A percentile compares a stretch with the other conserved stretches of the same genome.
Evolutionary conservation across 2,797 vertebrate species (phyloP).

Genomic region (Lophotriccus pileatus): DNA sequence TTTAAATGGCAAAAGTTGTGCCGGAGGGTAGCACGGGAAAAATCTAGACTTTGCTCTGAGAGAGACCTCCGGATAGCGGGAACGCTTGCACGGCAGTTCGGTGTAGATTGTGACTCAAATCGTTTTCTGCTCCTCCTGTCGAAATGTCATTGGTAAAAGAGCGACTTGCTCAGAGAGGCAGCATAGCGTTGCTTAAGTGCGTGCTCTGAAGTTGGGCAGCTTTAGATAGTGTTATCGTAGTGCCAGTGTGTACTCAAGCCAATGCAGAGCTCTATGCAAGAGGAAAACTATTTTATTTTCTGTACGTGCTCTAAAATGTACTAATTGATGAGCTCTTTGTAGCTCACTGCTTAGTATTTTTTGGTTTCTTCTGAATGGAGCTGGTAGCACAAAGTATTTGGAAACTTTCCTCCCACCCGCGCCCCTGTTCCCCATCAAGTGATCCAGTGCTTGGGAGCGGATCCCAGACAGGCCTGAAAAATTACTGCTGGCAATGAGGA

Average conservation of each 20-base stretch:
- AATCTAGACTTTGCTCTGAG: neutral
- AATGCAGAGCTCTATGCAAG: neutral
- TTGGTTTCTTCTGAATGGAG: rapidly evolving
- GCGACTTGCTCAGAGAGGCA: neutral
- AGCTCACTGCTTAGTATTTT: neutral
- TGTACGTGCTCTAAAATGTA: neutral
- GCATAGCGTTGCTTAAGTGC: neutral
- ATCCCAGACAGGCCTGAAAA: neutral
- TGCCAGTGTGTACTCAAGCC: neutral
- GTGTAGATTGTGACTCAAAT: neutral
- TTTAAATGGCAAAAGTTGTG: neutral
- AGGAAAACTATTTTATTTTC: neutral
- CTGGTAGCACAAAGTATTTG: neutral
- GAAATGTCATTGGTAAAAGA: neutral
- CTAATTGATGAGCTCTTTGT: neutral
- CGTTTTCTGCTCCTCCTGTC: neutral
- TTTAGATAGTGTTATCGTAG: neutral
- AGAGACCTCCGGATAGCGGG: neutral
- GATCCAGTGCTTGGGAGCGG: neutral
- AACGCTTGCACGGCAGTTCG: neutral
- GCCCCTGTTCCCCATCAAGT: neutral
- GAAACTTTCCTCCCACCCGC: neutral
- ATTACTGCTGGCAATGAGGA: neutral
- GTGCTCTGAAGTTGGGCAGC: neutral
- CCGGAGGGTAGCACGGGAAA: neutral